Evolutionary conservation across 2,797 vertebrate genomes (phyloP).

Genomic region (Parotocinclus haroldoi): DNA sequence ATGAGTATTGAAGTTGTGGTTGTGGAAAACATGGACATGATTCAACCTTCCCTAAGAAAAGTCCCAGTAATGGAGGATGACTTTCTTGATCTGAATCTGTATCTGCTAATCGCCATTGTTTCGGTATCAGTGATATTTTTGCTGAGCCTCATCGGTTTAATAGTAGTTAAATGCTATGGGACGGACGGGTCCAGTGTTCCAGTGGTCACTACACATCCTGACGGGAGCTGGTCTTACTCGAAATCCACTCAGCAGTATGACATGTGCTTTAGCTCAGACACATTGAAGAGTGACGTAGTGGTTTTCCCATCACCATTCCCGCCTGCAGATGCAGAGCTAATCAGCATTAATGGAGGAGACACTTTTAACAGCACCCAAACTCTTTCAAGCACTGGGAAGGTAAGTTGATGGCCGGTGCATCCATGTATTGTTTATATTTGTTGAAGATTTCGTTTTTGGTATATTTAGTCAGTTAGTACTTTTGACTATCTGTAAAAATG

Average conservation of each 20-base stretch:
- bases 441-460: too few species aligned
- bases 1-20: constrained; percentile 54
- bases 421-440: too few species aligned
- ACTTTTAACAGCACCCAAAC: constrained; percentile 51
- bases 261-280: constrained; percentile 40
- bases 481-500: too few species aligned
- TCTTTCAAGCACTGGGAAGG: constrained; percentile 26
- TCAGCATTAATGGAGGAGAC: constrained; percentile 36
- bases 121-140: constrained; percentile 46
- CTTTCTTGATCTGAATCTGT: constrained; percentile 38
- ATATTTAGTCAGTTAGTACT: too few species aligned
- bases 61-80: constrained; percentile 15
- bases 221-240: constrained; percentile 37
- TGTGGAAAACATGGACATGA: constrained; percentile 56
- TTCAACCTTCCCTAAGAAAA: constrained; percentile 3
- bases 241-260: constrained; percentile 41
- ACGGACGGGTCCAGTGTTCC: constrained; percentile 18
- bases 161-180: constrained; percentile 43
- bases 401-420: background rate
- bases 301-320: constrained; percentile 31
- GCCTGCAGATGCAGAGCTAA: constrained; percentile 26
- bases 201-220: constrained; percentile 5
- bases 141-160: constrained; percentile 36
- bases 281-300: constrained; percentile 32
- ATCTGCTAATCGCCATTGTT: constrained; percentile 35